phyloP scores from a whole-genome alignment of 2,888 invertebrate genomes.

The Apamea anceps region DNA sequence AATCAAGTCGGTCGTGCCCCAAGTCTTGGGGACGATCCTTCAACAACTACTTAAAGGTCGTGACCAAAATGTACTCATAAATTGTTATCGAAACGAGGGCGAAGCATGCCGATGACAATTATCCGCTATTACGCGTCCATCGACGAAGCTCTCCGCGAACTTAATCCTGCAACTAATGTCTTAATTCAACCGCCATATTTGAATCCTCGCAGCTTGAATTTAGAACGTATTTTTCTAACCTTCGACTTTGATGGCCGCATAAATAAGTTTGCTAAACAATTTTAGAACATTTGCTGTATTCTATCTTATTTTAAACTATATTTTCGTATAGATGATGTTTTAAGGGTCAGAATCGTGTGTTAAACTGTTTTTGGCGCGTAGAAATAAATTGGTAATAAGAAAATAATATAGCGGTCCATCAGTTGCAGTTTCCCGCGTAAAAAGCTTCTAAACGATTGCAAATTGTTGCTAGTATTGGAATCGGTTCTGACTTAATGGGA shows the following conservation, averaged over 20 bases:
- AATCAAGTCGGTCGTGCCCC: constrained; percentile 74
- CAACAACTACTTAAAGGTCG: constrained; percentile 83
- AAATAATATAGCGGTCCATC: constrained; percentile 65
- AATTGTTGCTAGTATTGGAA: constrained; percentile 67
- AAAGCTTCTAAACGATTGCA: constrained; percentile 74
- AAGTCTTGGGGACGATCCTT: constrained; percentile 73
- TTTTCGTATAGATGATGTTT: background rate
- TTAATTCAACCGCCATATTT: constrained; percentile 48
- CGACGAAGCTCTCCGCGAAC: constrained; percentile 65
- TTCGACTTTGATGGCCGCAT: constrained; percentile 50
- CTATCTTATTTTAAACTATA: constrained; percentile 8
- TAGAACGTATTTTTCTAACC: constrained; percentile 55
- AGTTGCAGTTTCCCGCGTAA: constrained; percentile 70
- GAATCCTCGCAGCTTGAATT: constrained; percentile 36
- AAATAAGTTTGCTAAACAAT: constrained; percentile 52
- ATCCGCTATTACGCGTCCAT: constrained; percentile 81
- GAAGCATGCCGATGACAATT: constrained; percentile 83
- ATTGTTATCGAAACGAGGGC: constrained; percentile 80
- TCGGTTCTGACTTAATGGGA: constrained; percentile 42
- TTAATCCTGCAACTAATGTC: constrained; percentile 56
- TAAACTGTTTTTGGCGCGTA: constrained; percentile 6
- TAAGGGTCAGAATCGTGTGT: constrained; percentile 28
- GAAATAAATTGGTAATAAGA: constrained; percentile 51
- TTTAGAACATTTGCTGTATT: constrained; percentile 29
- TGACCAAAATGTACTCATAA: constrained; percentile 85